Conservation (phyloP, 2,797 vertebrate species). For the Geranospiza caerulescens region DNA sequence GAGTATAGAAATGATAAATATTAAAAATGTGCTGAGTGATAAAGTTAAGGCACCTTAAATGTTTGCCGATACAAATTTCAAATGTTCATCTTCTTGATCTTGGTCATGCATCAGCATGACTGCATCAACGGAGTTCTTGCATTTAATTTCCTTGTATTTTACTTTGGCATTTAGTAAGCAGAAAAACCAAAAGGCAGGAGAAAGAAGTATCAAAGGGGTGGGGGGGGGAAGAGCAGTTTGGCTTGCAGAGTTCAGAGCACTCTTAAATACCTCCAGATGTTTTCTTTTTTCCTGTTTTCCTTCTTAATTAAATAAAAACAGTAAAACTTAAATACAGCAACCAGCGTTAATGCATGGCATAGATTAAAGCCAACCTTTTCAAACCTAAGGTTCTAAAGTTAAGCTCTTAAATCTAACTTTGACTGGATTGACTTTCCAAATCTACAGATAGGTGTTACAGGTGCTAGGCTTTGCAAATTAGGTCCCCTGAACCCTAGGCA, state of each 20-base stretch:
- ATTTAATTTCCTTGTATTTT: constrained; percentile 17
- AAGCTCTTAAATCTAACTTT: constrained; percentile 35
- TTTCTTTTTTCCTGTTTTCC: constrained; percentile 57
- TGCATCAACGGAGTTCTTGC: neutral
- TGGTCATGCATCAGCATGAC: neutral
- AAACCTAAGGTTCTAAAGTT: constrained; percentile 47
- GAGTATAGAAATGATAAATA: neutral
- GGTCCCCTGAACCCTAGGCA: neutral
- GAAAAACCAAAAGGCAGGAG: neutral
- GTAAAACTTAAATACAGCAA: constrained; percentile 65
- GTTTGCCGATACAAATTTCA: neutral
- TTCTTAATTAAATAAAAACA: constrained; percentile 70
- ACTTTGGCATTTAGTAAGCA: constrained; percentile 10
- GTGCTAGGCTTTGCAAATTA: constrained; percentile 36
- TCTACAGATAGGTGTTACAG: constrained; percentile 27
- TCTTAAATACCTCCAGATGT: constrained; percentile 67
- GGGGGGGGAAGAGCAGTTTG: neutral
- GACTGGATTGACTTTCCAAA: constrained; percentile 34
- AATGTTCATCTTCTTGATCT: neutral
- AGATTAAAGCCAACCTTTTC: constrained; percentile 64
- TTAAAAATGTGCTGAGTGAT: neutral
- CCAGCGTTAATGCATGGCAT: constrained; percentile 37
- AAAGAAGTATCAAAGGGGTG: neutral
- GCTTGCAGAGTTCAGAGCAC: constrained; percentile 47
- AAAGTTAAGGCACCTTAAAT: neutral